A percentile compares a stretch with the other conserved stretches of the same genome.
Evolutionary conservation across 2,797 vertebrate species (phyloP).

Genomic region (Thunnus albacares): DNA sequence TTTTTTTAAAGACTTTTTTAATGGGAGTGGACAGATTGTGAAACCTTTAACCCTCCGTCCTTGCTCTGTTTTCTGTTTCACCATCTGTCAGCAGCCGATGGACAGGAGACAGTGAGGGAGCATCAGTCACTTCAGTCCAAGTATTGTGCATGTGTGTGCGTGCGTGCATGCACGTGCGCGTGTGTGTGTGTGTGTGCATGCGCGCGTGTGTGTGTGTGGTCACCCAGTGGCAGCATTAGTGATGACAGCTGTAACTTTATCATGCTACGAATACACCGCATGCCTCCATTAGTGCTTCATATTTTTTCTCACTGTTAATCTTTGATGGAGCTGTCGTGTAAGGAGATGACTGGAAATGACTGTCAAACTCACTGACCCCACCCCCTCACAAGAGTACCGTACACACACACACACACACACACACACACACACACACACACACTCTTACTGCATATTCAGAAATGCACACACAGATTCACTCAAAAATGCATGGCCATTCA

Average conservation of each 20-base stretch:
- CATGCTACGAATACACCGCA: constrained; percentile 19
- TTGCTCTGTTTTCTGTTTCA: constrained; percentile 6
- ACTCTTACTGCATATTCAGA: background rate
- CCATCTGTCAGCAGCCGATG: constrained; percentile 36
- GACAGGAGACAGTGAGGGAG: constrained; percentile 5
- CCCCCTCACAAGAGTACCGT: background rate
- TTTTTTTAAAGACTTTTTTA: constrained; percentile 2
- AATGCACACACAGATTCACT: constrained; percentile 15
- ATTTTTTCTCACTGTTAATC: constrained; percentile 60
- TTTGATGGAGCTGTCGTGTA: constrained; percentile 66
- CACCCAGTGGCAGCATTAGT: constrained; percentile 40
- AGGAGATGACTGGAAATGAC: constrained; percentile 40
- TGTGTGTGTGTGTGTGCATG: constrained; percentile 9
- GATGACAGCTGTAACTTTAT: constrained; percentile 52
- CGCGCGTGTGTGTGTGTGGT: constrained; percentile 14
- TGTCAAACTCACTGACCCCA: constrained; percentile 42
- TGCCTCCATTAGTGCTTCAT: constrained; percentile 62
- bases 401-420: background rate
- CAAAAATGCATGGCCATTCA: constrained; percentile 20
- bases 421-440: background rate
- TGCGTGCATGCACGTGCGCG: constrained; percentile 12
- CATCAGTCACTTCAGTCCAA: constrained; percentile 35
- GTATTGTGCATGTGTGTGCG: background rate
- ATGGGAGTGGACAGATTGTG: background rate
- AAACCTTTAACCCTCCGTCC: constrained; percentile 4